Conservation (phyloP, 1,140 invertebrate species). For the Hermetia illucens region DNA sequence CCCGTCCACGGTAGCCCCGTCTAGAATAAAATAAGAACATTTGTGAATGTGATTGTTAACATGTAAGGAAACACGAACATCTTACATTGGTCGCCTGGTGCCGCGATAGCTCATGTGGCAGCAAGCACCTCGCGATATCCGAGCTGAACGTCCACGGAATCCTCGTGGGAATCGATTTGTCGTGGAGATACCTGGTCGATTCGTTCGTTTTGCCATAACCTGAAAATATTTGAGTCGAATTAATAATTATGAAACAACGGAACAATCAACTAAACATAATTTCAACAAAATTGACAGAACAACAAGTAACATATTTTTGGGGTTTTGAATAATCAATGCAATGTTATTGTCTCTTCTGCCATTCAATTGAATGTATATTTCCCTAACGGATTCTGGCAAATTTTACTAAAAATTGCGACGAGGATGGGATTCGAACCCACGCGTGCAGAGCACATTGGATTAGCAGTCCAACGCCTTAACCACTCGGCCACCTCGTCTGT, state of each 20-base stretch:
- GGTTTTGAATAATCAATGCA: no score
- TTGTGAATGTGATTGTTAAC: background rate
- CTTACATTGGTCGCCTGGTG: constrained; percentile 28
- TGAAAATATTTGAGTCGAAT: constrained; percentile 33
- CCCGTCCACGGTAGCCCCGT: constrained; percentile 28
- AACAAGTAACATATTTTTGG: no score
- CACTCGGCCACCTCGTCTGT: constrained; percentile 75
- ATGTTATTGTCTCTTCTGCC: no score
- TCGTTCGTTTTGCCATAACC: constrained; percentile 95
- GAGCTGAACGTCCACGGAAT: constrained; percentile 46
- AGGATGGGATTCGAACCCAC: constrained; percentile 83
- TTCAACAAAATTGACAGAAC: no score
- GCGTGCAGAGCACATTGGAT: constrained; percentile 55
- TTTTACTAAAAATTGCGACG: constrained; percentile 49
- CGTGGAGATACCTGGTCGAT: constrained; percentile 87
- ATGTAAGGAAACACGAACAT: background rate
- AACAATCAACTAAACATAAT: no score
- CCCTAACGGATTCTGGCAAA: no score
- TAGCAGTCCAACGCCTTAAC: constrained; percentile 83
- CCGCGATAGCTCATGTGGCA: constrained; percentile 38
- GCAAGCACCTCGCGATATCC: constrained; percentile 42
- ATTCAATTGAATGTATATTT: no score
- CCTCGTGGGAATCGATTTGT: constrained; percentile 81
- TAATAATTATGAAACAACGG: no score
- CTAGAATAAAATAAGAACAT: constrained; percentile 20